Conservation (phyloP, 2,888 invertebrate genomes). For the Clostera curtula region DNA sequence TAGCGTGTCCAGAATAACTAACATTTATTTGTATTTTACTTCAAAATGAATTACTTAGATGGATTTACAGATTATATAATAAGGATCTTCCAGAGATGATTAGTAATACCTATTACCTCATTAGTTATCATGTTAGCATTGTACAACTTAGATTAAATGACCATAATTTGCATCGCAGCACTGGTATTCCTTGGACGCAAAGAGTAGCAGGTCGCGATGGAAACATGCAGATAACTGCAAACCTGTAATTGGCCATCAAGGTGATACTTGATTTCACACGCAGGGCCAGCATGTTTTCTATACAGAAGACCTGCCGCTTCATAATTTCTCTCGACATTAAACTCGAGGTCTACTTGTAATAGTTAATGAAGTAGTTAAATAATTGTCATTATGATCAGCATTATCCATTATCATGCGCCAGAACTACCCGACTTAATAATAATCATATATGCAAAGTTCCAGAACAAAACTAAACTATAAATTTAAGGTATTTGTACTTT, state of each 20-base stretch:
- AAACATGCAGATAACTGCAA: conserved; percentile 12
- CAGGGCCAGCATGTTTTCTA: conserved; percentile 16
- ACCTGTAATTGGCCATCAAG: conserved; percentile 5
- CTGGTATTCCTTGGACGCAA: conserved; percentile 14
- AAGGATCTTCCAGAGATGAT: neutral
- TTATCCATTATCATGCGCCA: no score
- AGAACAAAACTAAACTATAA: no score
- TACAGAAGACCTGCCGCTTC: conserved; percentile 9
- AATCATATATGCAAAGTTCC: no score
- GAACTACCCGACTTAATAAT: no score
- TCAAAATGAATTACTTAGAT: no score
- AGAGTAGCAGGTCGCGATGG: conserved; percentile 8
- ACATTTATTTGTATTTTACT: no score
- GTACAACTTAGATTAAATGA: conserved; percentile 9
- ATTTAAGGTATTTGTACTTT: no score
- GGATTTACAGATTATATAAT: neutral
- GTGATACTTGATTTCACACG: conserved; percentile 9
- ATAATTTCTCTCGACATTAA: neutral
- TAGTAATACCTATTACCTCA: no score
- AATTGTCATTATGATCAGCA: no score
- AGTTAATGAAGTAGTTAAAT: no score
- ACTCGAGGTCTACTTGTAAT: no score
- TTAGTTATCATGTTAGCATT: conserved; percentile 4
- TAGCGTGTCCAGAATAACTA: conserved; percentile 19
- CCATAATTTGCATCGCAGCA: conserved; percentile 4